Conservation (phyloP, 2,797 vertebrate species). For the Phoebastria nigripes region DNA sequence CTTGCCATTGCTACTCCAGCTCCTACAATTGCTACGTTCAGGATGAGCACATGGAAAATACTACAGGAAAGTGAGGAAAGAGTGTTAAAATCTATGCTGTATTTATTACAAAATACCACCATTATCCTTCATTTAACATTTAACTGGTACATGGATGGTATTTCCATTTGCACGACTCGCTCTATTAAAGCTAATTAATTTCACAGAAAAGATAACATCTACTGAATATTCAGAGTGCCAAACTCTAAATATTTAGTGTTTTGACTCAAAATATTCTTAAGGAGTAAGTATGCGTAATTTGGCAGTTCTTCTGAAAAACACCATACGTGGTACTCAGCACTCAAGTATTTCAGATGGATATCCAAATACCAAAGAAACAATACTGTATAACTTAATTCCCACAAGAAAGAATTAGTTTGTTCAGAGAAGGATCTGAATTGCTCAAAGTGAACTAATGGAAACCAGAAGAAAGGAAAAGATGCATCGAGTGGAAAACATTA, state of each 20-base stretch:
- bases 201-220: background rate
- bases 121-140: constrained; percentile 5
- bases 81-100: background rate
- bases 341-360: constrained; percentile 7
- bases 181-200: constrained; percentile 7
- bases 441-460: constrained; percentile 1
- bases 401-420: constrained; percentile 5
- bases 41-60: constrained; percentile 82
- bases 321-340: background rate
- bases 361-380: constrained; percentile 10
- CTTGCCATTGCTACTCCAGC: constrained; percentile 87
- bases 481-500: background rate
- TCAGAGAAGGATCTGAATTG: background rate
- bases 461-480: background rate
- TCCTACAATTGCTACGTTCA: constrained; percentile 86
- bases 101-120: background rate
- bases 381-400: constrained; percentile 4
- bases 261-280: constrained; percentile 24
- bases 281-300: background rate
- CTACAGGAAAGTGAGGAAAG: constrained; percentile 65
- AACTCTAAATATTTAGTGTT: background rate
- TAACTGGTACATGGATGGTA: background rate
- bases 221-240: background rate
- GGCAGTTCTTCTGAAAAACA: constrained; percentile 12
- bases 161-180: background rate